Percentiles rank a stretch among this genome's conserved stretches.
Conservation (phyloP, 2,888 invertebrate genomes). For the Lasioglossum marginatum region DNA sequence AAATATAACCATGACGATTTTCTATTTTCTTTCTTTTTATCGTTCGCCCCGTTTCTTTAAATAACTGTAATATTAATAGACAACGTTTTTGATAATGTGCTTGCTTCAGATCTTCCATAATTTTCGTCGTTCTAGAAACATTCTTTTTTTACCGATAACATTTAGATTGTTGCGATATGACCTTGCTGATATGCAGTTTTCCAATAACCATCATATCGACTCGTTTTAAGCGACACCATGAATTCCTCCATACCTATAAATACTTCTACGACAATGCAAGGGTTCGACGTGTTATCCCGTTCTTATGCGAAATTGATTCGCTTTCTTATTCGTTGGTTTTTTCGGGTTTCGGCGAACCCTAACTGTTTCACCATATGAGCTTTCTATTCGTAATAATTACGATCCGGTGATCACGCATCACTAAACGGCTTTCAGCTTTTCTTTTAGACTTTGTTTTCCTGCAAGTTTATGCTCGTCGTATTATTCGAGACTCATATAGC, state of each 20-base stretch:
- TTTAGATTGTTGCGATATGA: conserved; percentile 59
- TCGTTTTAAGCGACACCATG: conserved; percentile 79
- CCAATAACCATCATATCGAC: conserved; percentile 80
- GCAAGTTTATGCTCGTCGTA: conserved; percentile 39
- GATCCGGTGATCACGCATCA: conserved; percentile 32
- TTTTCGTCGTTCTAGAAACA: not conserved
- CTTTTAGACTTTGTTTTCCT: conserved; percentile 47
- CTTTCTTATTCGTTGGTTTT: not conserved
- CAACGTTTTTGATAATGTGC: conserved; percentile 19
- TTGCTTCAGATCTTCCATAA: conserved; percentile 17
- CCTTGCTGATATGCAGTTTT: conserved; percentile 76
- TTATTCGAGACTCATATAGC: conserved; percentile 41
- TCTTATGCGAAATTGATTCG: conserved; percentile 29
- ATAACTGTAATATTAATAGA: conserved; percentile 59
- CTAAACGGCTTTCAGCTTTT: conserved; percentile 32
- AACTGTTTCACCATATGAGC: not conserved
- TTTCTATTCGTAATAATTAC: conserved; percentile 15
- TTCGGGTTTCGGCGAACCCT: not conserved
- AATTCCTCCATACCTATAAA: conserved; percentile 82
- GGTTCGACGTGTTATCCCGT: conserved; percentile 47
- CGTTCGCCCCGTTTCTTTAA: conserved; percentile 48
- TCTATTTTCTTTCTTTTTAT: conserved; percentile 28
- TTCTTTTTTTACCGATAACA: conserved; percentile 17
- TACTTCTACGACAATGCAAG: conserved; percentile 70
- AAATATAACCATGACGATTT: conserved; percentile 55